These are phyloP conservation scores for Dallia pectoralis DNA, from an alignment of 2,797 vertebrate species.

Conservation along the genomic window DNA sequence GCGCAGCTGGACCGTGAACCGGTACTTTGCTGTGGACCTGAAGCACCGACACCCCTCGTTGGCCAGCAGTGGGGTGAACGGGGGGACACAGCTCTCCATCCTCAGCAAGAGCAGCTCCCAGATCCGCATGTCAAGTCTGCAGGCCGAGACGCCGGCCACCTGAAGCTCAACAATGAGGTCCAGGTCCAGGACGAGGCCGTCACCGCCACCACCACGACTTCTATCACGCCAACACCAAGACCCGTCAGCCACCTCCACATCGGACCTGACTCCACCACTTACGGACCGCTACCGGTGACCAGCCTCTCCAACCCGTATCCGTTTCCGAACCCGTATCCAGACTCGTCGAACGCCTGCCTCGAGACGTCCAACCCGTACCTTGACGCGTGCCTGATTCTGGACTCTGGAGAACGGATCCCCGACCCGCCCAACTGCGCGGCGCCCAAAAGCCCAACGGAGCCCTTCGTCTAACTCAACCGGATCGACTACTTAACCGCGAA, in stretches of 20 bases:
- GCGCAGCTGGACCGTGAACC: constrained; percentile 99
- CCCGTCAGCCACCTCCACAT: constrained; percentile 6
- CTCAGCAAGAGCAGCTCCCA: constrained; percentile 99
- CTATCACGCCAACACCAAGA: not conserved
- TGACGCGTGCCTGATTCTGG: not conserved
- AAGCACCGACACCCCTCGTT: constrained; percentile 95
- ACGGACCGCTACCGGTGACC: constrained; percentile 41
- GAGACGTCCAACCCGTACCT: constrained; percentile 34
- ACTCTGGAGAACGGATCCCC: constrained; percentile 5
- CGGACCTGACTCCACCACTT: constrained; percentile 13
- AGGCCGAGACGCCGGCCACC: constrained; percentile 62
- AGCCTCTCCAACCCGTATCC: constrained; percentile 54
- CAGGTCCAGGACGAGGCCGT: not conserved
- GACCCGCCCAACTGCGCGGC: not conserved
- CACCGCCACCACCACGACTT: not conserved
- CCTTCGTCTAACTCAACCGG: constrained; percentile 46
- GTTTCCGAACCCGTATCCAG: constrained; percentile 50
- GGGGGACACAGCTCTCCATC: constrained; percentile 97
- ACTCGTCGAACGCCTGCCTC: constrained; percentile 52
- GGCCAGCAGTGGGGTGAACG: constrained; percentile 98
- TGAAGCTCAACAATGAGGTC: constrained; percentile 37
- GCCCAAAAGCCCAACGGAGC: constrained; percentile 39
- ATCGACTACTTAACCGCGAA: constrained; percentile 6
- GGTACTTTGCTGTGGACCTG: constrained; percentile 99
- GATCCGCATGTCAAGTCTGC: constrained; percentile 87